Conservation (phyloP, 1,140 invertebrate genomes). For the Eubasilissa regina region DNA sequence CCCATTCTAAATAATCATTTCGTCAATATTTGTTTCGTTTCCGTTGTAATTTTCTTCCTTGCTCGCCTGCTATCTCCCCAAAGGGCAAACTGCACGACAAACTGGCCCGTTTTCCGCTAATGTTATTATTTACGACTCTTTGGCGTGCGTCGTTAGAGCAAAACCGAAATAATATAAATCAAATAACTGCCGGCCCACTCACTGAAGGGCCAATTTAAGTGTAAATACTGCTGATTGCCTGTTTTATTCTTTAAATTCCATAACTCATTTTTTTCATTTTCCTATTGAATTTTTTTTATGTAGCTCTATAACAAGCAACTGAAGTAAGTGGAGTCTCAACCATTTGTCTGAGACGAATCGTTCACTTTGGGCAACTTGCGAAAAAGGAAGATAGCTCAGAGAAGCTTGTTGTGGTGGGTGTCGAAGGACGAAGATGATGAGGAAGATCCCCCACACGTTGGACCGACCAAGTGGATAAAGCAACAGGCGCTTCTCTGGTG, state of each 20-base stretch:
- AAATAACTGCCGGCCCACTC: conserved; percentile 52
- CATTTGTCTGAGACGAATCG: too few relatives aligned
- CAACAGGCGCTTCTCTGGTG: too few relatives aligned
- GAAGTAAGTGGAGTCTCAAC: too few relatives aligned
- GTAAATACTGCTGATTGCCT: conserved; percentile 42
- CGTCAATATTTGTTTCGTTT: conserved; percentile 47
- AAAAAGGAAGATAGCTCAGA: too few relatives aligned
- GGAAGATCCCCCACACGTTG: too few relatives aligned
- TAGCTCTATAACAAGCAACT: too few relatives aligned
- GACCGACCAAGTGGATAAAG: too few relatives aligned
- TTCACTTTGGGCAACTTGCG: too few relatives aligned
- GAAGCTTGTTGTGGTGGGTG: too few relatives aligned
- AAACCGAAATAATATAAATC: conserved; percentile 58
- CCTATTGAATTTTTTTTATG: background rate
- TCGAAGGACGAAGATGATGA: too few relatives aligned
- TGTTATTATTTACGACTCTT: conserved; percentile 58
- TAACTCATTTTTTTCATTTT: conserved; percentile 15
- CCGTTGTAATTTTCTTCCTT: conserved; percentile 44
- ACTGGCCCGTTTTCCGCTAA: conserved; percentile 45
- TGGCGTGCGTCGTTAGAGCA: conserved; percentile 55
- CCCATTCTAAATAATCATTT: conserved; percentile 40
- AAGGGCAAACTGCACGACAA: conserved; percentile 27
- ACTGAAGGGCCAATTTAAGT: conserved; percentile 8
- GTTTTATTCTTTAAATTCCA: conserved; percentile 11
- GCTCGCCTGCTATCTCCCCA: conserved; percentile 29